Conservation (phyloP, 2,797 vertebrate species). For the Toxotes lorentzi region DNA sequence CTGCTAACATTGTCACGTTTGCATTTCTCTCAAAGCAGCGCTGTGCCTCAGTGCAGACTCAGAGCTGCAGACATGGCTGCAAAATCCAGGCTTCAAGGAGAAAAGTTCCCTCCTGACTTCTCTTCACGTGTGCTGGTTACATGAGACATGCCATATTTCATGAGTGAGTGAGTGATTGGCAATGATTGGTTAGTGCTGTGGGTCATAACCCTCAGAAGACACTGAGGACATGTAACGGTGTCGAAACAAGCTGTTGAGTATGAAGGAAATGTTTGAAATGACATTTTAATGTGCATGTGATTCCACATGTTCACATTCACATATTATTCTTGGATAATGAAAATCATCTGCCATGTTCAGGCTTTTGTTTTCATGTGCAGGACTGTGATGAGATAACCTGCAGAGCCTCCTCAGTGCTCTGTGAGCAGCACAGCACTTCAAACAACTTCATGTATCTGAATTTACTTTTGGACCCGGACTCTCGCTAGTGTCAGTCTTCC, state of each 20-base stretch:
- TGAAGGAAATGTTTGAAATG: slow-evolving; percentile 6
- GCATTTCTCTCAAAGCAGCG: background rate
- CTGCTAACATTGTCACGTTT: background rate
- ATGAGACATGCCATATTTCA: slow-evolving; percentile 1
- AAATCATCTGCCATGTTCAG: slow-evolving; percentile 1
- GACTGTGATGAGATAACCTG: background rate
- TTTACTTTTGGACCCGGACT: slow-evolving; percentile 20
- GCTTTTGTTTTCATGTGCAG: slow-evolving; percentile 2
- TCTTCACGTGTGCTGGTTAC: background rate
- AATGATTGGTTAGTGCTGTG: background rate
- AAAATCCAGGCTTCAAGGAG: background rate
- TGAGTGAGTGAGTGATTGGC: background rate
- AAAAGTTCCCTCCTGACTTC: background rate
- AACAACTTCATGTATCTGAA: slow-evolving; percentile 25
- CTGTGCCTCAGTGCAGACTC: background rate
- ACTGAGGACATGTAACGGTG: slow-evolving; percentile 2
- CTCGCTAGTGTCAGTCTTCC: slow-evolving; percentile 37
- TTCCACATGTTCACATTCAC: background rate
- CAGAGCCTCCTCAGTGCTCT: background rate
- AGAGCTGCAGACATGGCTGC: background rate
- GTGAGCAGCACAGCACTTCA: background rate
- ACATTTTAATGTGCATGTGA: background rate
- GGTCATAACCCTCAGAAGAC: slow-evolving; percentile 22
- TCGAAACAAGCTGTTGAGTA: slow-evolving; percentile 1
- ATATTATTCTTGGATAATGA: background rate